A percentile compares a stretch with the other conserved stretches of the same genome.
phyloP scores from a whole-genome alignment of 2,888 invertebrate genomes.

The Panopea generosa region DNA sequence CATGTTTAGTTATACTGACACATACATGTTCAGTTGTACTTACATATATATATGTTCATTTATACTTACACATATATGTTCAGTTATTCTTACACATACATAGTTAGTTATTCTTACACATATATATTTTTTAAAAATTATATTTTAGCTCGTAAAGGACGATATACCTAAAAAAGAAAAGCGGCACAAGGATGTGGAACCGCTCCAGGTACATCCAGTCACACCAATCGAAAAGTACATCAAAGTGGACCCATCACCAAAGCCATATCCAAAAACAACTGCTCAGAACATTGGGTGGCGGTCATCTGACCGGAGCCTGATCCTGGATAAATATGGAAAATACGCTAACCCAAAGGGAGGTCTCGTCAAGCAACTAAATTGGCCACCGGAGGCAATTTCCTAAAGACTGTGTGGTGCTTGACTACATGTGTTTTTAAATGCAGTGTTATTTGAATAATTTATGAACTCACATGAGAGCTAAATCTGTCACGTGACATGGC shows the following conservation, averaged over 20 bases:
- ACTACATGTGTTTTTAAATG: not conserved
- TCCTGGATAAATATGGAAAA: constrained; percentile 82
- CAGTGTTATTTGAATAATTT: too few relatives aligned
- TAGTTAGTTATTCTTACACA: too few relatives aligned
- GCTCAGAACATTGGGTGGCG: constrained; percentile 83
- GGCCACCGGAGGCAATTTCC: constrained; percentile 83
- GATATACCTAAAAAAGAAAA: constrained; percentile 76
- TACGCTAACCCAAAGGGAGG: constrained; percentile 83
- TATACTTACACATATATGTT: too few relatives aligned
- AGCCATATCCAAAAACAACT: constrained; percentile 82
- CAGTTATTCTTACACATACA: too few relatives aligned
- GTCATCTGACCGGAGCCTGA: constrained; percentile 73
- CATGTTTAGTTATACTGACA: too few relatives aligned
- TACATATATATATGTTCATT: too few relatives aligned
- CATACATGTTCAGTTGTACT: too few relatives aligned
- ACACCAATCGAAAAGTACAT: constrained; percentile 83
- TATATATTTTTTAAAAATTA: too few relatives aligned
- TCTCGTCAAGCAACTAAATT: constrained; percentile 82
- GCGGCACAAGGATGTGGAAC: constrained; percentile 66
- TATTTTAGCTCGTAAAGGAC: constrained; percentile 82
- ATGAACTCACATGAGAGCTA: too few relatives aligned
- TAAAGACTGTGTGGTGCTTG: constrained; percentile 53
- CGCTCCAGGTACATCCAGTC: constrained; percentile 77
- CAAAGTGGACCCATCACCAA: constrained; percentile 80
- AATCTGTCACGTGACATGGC: too few relatives aligned